Evolutionary conservation across 1,140 invertebrate genomes (phyloP).

Genomic region (Paraescarpia echinospica): DNA sequence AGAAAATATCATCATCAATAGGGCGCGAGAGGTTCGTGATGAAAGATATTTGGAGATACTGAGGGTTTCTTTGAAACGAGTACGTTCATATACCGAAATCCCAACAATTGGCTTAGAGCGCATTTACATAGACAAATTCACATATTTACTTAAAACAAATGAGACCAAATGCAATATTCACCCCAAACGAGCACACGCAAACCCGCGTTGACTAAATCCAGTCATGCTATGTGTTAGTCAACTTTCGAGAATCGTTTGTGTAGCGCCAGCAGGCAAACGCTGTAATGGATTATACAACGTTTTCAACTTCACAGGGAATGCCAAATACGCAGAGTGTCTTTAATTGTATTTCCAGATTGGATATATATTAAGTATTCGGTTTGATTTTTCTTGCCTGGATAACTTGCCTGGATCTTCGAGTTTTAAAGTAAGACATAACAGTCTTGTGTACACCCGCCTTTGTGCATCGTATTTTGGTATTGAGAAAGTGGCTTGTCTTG

Average conservation of each 20-base stretch:
- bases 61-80: not conserved
- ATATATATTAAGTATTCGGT: not conserved
- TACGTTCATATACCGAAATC: not conserved
- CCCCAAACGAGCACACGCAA: too few relatives aligned
- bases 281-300: not conserved
- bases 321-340: not conserved
- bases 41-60: too few relatives aligned
- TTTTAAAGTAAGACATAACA: too few relatives aligned
- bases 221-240: too few relatives aligned
- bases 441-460: too few relatives aligned
- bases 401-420: too few relatives aligned
- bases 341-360: not conserved
- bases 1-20: not conserved
- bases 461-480: too few relatives aligned
- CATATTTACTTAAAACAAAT: too few relatives aligned
- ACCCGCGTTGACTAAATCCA: too few relatives aligned
- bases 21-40: not conserved
- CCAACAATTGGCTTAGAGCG: not conserved
- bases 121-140: not conserved
- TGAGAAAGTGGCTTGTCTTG: too few relatives aligned
- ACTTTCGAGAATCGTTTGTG: not conserved
- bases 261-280: not conserved
- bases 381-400: too few relatives aligned
- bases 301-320: not conserved
- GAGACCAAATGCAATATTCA: too few relatives aligned